These are phyloP conservation scores for Thamnaconus septentrionalis DNA, from an alignment of 2,113 vertebrate genomes.

Conservation along the genomic window DNA sequence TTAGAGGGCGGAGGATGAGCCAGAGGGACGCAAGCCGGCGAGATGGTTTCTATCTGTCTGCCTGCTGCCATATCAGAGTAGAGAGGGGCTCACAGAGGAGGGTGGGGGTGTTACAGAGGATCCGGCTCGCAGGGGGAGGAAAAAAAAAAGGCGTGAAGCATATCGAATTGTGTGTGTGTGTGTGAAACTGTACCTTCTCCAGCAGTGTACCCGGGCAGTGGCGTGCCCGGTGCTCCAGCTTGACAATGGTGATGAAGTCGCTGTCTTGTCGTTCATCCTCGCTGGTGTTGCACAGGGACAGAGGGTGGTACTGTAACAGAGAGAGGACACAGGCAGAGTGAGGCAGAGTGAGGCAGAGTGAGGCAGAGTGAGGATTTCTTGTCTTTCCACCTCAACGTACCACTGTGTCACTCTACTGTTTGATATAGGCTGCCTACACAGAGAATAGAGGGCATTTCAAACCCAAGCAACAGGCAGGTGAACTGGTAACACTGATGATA, in stretches of 20 bases:
- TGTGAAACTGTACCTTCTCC: constrained; percentile 83
- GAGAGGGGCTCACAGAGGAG: constrained; percentile 31
- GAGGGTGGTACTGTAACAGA: constrained; percentile 87
- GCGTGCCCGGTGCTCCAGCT: constrained; percentile 88
- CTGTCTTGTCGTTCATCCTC: constrained; percentile 92
- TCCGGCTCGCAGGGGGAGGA: too few species aligned
- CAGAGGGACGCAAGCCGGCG: constrained; percentile 36
- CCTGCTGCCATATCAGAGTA: constrained; percentile 27
- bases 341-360: too few species aligned
- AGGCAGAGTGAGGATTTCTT: too few species aligned
- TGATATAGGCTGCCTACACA: too few species aligned
- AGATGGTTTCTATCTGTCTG: constrained; percentile 26
- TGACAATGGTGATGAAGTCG: constrained; percentile 94
- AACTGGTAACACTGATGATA: too few species aligned
- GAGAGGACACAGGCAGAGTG: constrained; percentile 14
- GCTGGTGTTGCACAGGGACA: constrained; percentile 96
- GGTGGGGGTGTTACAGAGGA: not conserved
- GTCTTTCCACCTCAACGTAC: too few species aligned
- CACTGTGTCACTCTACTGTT: too few species aligned
- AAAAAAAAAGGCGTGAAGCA: constrained; percentile 4
- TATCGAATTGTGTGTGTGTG: not conserved
- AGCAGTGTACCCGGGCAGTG: constrained; percentile 86
- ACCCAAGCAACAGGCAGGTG: too few species aligned
- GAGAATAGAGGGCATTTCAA: too few species aligned
- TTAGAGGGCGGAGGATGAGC: constrained; percentile 42